Evolutionary conservation across 2,888 invertebrate genomes (phyloP).

Genomic region (Agelastica alni): DNA sequence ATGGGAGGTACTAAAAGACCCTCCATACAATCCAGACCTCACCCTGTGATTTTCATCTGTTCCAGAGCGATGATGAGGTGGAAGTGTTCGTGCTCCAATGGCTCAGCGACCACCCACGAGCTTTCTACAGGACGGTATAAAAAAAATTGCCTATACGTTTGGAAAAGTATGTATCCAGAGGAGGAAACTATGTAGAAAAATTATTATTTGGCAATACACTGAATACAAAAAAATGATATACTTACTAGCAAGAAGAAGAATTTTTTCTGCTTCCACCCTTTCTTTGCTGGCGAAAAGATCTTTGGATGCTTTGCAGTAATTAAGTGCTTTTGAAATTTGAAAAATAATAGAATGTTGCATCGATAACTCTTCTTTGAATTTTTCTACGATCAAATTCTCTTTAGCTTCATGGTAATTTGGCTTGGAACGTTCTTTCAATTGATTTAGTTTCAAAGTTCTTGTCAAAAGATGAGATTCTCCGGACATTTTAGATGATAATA

Average conservation of each 20-base stretch:
- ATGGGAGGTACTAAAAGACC: no score
- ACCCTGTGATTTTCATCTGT: no score
- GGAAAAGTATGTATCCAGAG: no score
- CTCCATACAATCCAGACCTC: no score
- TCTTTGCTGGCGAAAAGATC: conserved; percentile 33
- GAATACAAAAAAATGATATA: no score
- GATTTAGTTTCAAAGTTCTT: conserved; percentile 28
- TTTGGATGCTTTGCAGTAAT: conserved; percentile 34
- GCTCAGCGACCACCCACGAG: no score
- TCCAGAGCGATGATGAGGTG: no score
- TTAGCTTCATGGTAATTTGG: neutral
- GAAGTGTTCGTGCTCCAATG: no score
- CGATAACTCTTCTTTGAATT: conserved; percentile 34
- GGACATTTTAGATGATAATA: conserved; percentile 33
- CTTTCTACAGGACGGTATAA: no score
- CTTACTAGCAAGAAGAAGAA: conserved; percentile 39
- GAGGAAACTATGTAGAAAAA: no score
- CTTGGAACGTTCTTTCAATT: neutral
- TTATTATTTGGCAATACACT: no score
- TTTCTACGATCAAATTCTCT: conserved; percentile 14
- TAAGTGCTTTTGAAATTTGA: conserved; percentile 40
- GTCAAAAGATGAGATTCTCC: conserved; percentile 26
- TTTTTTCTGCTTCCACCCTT: conserved; percentile 40
- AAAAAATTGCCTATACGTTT: no score
- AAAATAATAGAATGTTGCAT: conserved; percentile 39